Base-by-base conservation (phyloP, 2,797 vertebrate species). In the Tokudaia muenninki region DNA sequence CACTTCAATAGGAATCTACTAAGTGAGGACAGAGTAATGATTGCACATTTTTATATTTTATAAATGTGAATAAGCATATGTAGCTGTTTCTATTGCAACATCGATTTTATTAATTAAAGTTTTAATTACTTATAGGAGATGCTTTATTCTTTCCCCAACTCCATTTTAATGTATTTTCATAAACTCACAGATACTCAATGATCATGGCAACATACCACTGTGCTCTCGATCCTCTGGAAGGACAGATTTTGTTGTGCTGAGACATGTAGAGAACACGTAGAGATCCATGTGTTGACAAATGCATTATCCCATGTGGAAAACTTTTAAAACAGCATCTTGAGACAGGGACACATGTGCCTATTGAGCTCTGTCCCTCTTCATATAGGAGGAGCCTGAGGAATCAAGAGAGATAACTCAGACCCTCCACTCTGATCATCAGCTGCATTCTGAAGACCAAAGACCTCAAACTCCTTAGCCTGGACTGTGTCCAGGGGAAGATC, bases 41-140 rank as follows among this genome's bases (percentile, higher is more conserved):
- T 10, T 55, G 0, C 55, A n/a, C 63, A n/a, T 94, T 55, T 94
- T 44, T 92, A 11, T 9, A 21, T 92, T 87, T 84, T 84, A 91
- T 72, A 89, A 92, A 16, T 57, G 3, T 77, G 82, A 83, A 3
- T 12, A 63, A 86, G 19, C 34, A 1, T 21, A 31, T 44, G 10
- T 1, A n/a, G 65, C 59, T 55, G 89, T 92, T 90, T 88, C 86
- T 44, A 78, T 29, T n/a, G 31, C 86, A 90, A 88, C 50, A 88
- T 52, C 47, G 1, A n/a, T 90, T 87, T 81, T 87, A 63, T 74
- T 52, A 13, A 52, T 89, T 91, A 82, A 9, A 21, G 41, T 63
- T 83, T 77, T 44, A 90, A 65, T 55, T 83, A 72, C 59, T 94
- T 96, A 11, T 31, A 95, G 83, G 67, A 91, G 8, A 78, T n/a